These are phyloP conservation scores for Gopherus flavomarginatus DNA, from an alignment of 2,113 vertebrate species.

Conservation along the genomic window DNA sequence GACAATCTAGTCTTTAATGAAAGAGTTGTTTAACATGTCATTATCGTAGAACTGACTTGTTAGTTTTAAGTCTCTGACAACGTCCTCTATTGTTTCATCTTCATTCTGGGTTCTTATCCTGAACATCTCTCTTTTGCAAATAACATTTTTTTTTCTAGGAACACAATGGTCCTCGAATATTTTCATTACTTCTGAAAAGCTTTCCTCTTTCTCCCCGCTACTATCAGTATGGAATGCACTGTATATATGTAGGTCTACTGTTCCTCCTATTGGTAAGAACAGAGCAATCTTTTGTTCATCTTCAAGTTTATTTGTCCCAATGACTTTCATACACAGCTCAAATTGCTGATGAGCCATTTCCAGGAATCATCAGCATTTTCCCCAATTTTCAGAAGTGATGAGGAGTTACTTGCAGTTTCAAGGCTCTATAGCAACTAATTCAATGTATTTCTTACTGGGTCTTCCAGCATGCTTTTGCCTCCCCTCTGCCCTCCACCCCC, in stretches of 20 bases:
- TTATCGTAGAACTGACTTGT: not conserved
- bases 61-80: not conserved
- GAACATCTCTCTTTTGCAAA: not conserved
- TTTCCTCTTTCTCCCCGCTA: no score
- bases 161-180: no score
- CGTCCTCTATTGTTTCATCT: not conserved
- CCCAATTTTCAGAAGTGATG: not conserved
- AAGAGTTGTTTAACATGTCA: not conserved
- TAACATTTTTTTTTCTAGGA: no score
- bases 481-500: no score
- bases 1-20: not conserved
- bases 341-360: not conserved
- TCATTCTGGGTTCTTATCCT: not conserved
- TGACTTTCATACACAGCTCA: not conserved
- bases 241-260: no score
- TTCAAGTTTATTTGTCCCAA: no score
- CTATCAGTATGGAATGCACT: no score
- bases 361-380: not conserved
- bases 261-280: no score
- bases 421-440: not conserved
- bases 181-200: no score
- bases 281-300: no score
- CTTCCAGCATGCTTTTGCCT: not conserved
- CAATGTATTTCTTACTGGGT: not conserved
- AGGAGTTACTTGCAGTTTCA: not conserved